Percentiles rank a stretch among this genome's conserved stretches.
These are phyloP conservation scores for Dicyrtoma fusca DNA, from an alignment of 2,888 invertebrate genomes.

Conservation along the genomic window DNA sequence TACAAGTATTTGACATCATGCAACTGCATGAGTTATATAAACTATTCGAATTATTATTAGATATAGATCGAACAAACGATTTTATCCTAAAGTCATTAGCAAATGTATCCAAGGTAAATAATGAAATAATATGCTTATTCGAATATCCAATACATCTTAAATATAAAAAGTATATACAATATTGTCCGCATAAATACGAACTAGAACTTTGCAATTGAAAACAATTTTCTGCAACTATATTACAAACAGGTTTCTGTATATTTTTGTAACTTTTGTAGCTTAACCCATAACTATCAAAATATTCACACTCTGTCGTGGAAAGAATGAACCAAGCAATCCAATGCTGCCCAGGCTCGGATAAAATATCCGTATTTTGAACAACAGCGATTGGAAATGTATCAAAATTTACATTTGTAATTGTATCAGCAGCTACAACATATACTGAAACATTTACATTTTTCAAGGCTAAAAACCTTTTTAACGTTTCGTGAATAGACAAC, in stretches of 20 bases:
- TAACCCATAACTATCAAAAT: constrained; percentile 3
- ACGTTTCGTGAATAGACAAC: no score
- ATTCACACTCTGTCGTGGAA: background rate
- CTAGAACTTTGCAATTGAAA: background rate
- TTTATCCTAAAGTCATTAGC: background rate
- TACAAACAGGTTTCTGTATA: background rate
- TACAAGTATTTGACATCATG: no score
- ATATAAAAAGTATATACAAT: constrained; percentile 2
- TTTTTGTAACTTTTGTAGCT: background rate
- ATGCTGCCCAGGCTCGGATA: background rate
- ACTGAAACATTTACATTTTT: no score
- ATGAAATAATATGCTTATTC: background rate
- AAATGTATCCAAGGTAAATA: background rate
- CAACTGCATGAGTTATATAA: no score
- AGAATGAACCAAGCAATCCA: constrained; percentile 9
- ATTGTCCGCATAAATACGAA: background rate
- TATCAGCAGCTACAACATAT: constrained; percentile 1
- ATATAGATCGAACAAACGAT: background rate
- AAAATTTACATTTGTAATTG: background rate
- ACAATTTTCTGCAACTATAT: constrained; percentile 9
- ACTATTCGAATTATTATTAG: background rate
- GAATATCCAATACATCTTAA: background rate
- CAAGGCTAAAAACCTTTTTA: no score
- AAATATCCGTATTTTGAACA: background rate
- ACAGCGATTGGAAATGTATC: background rate